Conservation (phyloP, 2,113 vertebrate species). For the Callaeas wilsoni region DNA sequence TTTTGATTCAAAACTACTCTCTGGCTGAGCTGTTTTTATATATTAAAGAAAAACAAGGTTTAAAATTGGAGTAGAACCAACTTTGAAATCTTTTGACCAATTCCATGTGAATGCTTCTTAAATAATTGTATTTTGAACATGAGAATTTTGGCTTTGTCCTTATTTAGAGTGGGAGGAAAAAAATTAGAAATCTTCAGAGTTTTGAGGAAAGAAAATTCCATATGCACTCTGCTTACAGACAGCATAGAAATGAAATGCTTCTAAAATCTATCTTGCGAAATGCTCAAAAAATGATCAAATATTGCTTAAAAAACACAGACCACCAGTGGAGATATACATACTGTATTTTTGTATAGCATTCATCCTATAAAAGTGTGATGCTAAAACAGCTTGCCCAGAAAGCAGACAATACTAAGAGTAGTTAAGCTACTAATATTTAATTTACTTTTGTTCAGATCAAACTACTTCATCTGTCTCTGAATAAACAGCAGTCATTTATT, state of each 20-base stretch:
- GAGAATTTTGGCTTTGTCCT: slow-evolving; percentile 13
- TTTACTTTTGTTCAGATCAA: background rate
- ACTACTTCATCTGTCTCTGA: background rate
- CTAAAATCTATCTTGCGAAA: background rate
- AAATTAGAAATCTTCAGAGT: background rate
- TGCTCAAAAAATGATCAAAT: background rate
- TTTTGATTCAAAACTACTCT: background rate
- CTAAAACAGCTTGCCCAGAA: background rate
- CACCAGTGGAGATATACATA: background rate
- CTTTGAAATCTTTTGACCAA: background rate
- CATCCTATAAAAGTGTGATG: background rate
- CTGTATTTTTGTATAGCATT: background rate
- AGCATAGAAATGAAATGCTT: background rate
- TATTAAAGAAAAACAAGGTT: slow-evolving; percentile 24
- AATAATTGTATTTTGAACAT: background rate
- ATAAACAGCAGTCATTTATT: background rate
- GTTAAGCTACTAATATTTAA: background rate
- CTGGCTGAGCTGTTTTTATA: background rate
- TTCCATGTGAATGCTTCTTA: background rate
- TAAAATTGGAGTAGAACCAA: slow-evolving; percentile 17
- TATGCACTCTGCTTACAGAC: background rate
- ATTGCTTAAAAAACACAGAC: background rate
- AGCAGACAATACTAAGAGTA: background rate
- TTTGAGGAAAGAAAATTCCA: background rate
- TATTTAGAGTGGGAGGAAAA: background rate